These are phyloP conservation scores for Sinohyriopsis cumingii DNA, from an alignment of 2,888 invertebrate species.

Conservation along the genomic window DNA sequence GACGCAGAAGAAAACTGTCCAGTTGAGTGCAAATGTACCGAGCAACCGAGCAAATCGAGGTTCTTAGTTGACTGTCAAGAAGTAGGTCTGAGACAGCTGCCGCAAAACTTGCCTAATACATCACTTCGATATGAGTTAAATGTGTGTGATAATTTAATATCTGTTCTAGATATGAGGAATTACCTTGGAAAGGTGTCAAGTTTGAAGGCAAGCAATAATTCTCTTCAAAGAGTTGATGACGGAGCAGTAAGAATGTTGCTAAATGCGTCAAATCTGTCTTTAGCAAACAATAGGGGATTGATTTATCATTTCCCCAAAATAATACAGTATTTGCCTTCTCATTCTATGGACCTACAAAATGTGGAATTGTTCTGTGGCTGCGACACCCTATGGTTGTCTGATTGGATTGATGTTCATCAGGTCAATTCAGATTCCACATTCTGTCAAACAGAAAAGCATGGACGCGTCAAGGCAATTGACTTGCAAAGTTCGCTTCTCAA, in stretches of 20 bases:
- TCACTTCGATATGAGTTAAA: neutral
- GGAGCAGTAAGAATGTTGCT: too few relatives aligned
- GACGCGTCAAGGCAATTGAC: too few relatives aligned
- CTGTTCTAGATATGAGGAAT: slow-evolving; percentile 1
- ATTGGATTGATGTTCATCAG: slow-evolving; percentile 1
- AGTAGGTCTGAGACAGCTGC: neutral
- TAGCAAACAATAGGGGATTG: neutral
- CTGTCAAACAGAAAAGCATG: too few relatives aligned
- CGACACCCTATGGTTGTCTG: neutral
- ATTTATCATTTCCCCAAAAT: too few relatives aligned
- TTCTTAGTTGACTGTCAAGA: slow-evolving; percentile 11
- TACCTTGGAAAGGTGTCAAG: neutral
- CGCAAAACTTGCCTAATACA: neutral
- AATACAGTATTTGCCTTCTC: too few relatives aligned
- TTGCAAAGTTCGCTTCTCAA: too few relatives aligned
- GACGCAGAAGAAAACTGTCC: slow-evolving; percentile 5
- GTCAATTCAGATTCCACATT: neutral
- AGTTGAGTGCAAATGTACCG: slow-evolving; percentile 8
- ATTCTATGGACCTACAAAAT: too few relatives aligned
- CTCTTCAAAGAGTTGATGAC: neutral
- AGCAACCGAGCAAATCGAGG: slow-evolving; percentile 11
- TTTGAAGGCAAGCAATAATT: slow-evolving; percentile 3
- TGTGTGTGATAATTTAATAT: slow-evolving; percentile 5
- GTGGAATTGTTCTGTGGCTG: slow-evolving; percentile 10
- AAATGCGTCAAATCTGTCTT: too few relatives aligned